Evolutionary conservation across 2,797 vertebrate genomes (phyloP).

Genomic region (Dicrostonyx torquatus): DNA sequence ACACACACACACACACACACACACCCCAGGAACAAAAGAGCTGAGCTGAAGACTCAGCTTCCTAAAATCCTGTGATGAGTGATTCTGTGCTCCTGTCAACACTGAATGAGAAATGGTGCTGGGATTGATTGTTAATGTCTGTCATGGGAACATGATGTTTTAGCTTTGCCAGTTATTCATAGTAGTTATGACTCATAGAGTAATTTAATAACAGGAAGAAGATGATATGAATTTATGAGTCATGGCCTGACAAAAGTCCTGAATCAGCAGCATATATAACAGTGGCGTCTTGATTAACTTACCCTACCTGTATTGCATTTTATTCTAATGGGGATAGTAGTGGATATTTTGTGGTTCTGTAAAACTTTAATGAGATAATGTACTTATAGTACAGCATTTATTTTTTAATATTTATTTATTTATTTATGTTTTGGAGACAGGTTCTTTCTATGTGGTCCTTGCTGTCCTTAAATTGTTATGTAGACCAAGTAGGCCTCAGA

Average conservation of each 20-base stretch:
- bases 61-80: slow-evolving; percentile 31
- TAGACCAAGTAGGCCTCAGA: neutral
- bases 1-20: neutral
- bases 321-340: neutral
- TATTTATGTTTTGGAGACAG: neutral
- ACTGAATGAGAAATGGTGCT: neutral
- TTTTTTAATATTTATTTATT: neutral
- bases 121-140: slow-evolving; percentile 33
- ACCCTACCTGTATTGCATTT: neutral
- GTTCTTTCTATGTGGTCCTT: no score
- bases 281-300: slow-evolving; percentile 8
- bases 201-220: neutral
- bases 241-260: neutral
- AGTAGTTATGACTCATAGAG: neutral
- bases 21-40: neutral
- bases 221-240: neutral
- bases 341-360: neutral
- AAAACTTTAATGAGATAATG: slow-evolving; percentile 1
- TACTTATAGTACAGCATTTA: neutral
- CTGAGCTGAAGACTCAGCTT: neutral
- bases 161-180: neutral
- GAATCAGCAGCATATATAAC: neutral
- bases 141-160: neutral
- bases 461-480: neutral
- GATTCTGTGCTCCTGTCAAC: neutral